Conservation (phyloP, 1,140 invertebrate species). For the Helicoverpa zea region DNA sequence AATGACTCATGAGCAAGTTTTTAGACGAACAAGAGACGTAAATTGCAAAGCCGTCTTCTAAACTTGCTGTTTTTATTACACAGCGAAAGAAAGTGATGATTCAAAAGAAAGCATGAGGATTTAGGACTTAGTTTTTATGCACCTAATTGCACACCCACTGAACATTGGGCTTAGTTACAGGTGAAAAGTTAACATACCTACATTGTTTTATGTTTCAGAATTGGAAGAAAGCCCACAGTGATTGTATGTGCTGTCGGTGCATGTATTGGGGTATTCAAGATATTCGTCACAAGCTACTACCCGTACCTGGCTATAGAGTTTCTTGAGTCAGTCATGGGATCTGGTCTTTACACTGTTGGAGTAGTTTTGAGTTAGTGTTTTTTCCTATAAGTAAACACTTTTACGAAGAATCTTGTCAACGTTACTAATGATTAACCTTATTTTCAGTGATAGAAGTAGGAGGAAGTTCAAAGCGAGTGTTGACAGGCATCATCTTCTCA, state of each 20-base stretch:
- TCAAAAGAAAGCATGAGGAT: too few species aligned
- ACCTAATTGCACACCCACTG: too few species aligned
- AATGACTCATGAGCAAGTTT: too few species aligned
- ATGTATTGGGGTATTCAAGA: conserved; percentile 68
- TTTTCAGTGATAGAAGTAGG: conserved; percentile 52
- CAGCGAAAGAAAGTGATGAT: too few species aligned
- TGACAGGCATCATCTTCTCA: conserved; percentile 45
- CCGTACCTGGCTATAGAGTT: conserved; percentile 71
- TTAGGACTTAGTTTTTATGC: too few species aligned
- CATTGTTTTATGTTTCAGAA: conserved; percentile 63
- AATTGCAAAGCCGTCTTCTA: too few species aligned
- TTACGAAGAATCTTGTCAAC: neutral
- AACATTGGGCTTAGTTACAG: neutral
- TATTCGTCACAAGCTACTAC: conserved; percentile 72
- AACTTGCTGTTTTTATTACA: too few species aligned
- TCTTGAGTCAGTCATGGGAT: conserved; percentile 72
- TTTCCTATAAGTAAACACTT: too few species aligned
- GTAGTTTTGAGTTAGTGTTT: conserved; percentile 72
- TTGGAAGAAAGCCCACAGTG: conserved; percentile 74
- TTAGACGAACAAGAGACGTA: too few species aligned
- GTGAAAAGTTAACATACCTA: neutral
- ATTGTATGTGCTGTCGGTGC: conserved; percentile 74
- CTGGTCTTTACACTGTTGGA: conserved; percentile 74
- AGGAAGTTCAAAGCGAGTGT: conserved; percentile 43
- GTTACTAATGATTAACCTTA: neutral